Base-by-base conservation (phyloP, 1,140 invertebrate species). In the Anoplophora glabripennis region DNA sequence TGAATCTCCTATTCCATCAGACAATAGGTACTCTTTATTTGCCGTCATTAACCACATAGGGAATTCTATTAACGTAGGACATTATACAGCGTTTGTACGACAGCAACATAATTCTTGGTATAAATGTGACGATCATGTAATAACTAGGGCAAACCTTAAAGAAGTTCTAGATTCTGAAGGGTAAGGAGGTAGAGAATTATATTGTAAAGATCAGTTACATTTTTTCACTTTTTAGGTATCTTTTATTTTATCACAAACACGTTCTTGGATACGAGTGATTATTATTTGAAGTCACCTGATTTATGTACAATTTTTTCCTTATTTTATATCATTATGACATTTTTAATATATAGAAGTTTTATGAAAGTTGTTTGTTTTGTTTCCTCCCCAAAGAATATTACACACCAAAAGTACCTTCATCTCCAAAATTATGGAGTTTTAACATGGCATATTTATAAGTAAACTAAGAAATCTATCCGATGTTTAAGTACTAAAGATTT, bases 1-100 rank as follows among this genome's bases (percentile, higher is more conserved):
- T 28, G 75, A 74, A 15, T 56, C 70, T 7, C 75, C 65, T 1
- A 63, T 69, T 61, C 61, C 68, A 15, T 77, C 80, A 3, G 83
- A 84, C 62, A 85, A 86, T 67, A 77, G 90, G 59, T 99, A 98
- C 76, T 92, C 90, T 0, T 72, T 99, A 38, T 98, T 97, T 81
- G 94, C 94, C 35, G 96, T 99, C 34, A 94, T 99, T 28, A 98
- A 96, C 76, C 96, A 99, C 73, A 82, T 89, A 66, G 96, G 96
- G 1, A 67, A 36, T 35, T 93, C 90, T 1, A 81, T 95, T 41
- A 93, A 96, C 69, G 88, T 88, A 15, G 96, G 96, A 0, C 96
- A 99, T 79, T 99, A 98, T 72, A 95, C 92, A 4, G 92, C 93
- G 4, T 99, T 89, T 74, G 90, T 99, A 60, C 80, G 94, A 18